phyloP scores from a whole-genome alignment of 2,888 invertebrate genomes.

The Mesoligia furuncula region DNA sequence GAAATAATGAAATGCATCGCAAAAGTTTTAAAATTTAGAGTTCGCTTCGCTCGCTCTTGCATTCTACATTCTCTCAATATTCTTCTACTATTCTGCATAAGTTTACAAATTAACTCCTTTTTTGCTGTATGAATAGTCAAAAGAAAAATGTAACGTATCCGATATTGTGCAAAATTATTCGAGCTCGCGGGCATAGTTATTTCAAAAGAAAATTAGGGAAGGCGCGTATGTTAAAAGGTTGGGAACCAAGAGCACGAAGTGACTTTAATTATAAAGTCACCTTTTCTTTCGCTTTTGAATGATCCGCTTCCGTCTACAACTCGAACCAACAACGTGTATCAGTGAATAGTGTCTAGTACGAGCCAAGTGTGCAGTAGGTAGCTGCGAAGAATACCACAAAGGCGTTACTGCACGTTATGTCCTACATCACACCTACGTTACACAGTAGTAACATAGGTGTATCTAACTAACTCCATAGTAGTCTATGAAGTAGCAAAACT shows the following conservation, averaged over 20 bases:
- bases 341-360: slow-evolving; percentile 33
- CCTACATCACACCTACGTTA: slow-evolving; percentile 15
- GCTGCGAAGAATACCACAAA: slow-evolving; percentile 32
- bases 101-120: neutral
- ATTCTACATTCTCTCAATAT: neutral
- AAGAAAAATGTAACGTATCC: neutral
- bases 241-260: neutral
- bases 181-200: neutral
- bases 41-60: neutral
- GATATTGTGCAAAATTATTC: neutral
- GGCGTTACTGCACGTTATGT: slow-evolving; percentile 10
- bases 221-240: neutral
- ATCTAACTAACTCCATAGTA: neutral
- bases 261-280: neutral
- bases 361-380: slow-evolving; percentile 38
- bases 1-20: too few species aligned
- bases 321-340: slow-evolving; percentile 1
- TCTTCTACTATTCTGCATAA: neutral
- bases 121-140: neutral
- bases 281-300: too few species aligned
- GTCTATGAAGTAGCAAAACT: neutral
- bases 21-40: neutral
- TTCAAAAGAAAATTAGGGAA: neutral
- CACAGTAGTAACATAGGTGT: neutral
- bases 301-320: neutral